A percentile compares a stretch with the other conserved stretches of the same genome.
phyloP scores from a whole-genome alignment of 64 coral and sea anemone species.

The Montipora efflorescens region DNA sequence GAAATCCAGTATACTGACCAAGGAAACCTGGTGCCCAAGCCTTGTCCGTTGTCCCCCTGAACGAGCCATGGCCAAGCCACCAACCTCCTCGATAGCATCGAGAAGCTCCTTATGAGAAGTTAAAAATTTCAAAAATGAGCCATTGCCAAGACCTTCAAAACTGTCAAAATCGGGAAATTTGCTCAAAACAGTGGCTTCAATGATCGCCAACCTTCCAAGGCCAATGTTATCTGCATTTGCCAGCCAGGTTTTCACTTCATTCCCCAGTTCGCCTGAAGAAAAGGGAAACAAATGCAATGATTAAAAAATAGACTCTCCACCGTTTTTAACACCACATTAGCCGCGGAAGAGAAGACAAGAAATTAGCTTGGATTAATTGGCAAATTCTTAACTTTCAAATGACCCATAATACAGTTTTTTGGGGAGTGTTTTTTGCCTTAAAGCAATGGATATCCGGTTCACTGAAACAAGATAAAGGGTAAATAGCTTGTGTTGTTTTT shows the following conservation, averaged over 20 bases:
- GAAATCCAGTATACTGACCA: constrained; percentile 67
- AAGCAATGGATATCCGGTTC: too few relatives aligned
- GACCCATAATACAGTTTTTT: too few relatives aligned
- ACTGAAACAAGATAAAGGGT: too few relatives aligned
- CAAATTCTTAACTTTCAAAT: too few relatives aligned
- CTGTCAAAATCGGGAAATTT: constrained; percentile 75
- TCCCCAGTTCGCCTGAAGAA: constrained; percentile 17
- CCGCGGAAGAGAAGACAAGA: too few relatives aligned
- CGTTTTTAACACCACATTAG: too few relatives aligned
- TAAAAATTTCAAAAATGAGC: constrained; percentile 83
- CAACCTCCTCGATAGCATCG: constrained; percentile 33
- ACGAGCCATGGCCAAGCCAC: constrained; percentile 2
- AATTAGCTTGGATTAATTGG: too few relatives aligned
- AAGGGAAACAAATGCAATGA: not conserved
- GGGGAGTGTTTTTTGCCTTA: too few relatives aligned
- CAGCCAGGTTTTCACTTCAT: constrained; percentile 79
- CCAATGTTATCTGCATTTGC: constrained; percentile 33
- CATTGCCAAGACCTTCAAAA: constrained; percentile 79
- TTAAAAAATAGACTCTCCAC: too few relatives aligned
- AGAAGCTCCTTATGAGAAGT: constrained; percentile 67
- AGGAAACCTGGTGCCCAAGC: constrained; percentile 13
- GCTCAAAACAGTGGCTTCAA: constrained; percentile 61
- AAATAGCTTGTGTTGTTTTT: too few relatives aligned
- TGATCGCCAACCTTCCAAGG: constrained; percentile 51
- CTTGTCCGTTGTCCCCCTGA: not conserved